Evolutionary conservation across 2,888 invertebrate genomes (phyloP), one percentile per base, ranked within the genome.

Genomic region (Arctia plantaginis): DNA sequence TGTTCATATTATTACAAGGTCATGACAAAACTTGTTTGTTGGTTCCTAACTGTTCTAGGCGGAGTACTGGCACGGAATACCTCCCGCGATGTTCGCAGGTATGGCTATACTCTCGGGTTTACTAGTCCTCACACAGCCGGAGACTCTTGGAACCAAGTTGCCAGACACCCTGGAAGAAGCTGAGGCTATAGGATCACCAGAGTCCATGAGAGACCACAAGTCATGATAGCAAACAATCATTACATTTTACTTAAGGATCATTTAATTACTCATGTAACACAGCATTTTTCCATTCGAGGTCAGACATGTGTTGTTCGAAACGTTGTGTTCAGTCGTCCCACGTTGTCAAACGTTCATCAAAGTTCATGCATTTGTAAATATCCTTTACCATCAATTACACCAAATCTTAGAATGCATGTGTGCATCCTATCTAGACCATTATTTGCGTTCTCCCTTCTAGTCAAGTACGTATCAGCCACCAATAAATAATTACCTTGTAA

Each of bases 131-230:
- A 94, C 96, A 55, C 97, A 97, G 86, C 97, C 97, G 0, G 97
- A 97, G 91, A 97, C 97, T 0, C 94, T 96, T 18, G 96, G 96
- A 78, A 91, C 94, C 23, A 95, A 94, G 78, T 89, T 97, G 89
- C 97, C 97, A 0, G 96, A 97, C 81, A 97, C 97, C 15, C 91
- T 97, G 55, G 95, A 94, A 23, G 96, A 97, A 76, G 97, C 97
- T 0, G 95, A 96, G 72, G 92, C 90, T 0, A 79, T 95, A 7
- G 94, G 93, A 12, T 79, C 33, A 2, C 87, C 88, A 8, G 78
- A 85, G 69, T 88, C 88, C 0, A 87, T 82, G 70, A 64, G 66
- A 39, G 44, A 59, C 23, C 55, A 39, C 2, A 77, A 39, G 51
- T 73, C 44, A 69, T 68, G 35, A 35, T 27, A 12, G 33, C 18